phyloP scores from a whole-genome alignment of 2,888 invertebrate species.

The Pomacea canaliculata region DNA sequence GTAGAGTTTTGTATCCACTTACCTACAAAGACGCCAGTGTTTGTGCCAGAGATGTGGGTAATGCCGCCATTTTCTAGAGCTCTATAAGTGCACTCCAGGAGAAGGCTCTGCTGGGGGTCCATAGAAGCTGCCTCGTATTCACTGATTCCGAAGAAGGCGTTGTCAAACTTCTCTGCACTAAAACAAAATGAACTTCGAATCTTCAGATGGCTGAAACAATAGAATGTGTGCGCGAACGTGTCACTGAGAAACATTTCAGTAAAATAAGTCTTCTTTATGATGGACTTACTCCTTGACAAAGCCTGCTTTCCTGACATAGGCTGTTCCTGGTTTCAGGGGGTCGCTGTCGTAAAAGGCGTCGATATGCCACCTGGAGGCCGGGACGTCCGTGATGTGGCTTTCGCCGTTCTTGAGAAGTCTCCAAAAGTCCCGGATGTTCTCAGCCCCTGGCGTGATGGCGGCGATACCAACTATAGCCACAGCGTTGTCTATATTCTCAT shows the following conservation, averaged over 20 bases:
- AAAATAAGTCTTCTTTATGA: no score
- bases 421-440: constrained; percentile 53
- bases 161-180: constrained; percentile 48
- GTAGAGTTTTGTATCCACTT: no score
- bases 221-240: no score
- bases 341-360: constrained; percentile 44
- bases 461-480: constrained; percentile 36
- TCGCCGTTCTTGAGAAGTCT: constrained; percentile 49
- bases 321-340: constrained; percentile 41
- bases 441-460: constrained; percentile 51
- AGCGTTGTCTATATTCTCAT: not conserved
- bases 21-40: constrained; percentile 34
- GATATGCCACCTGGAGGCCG: constrained; percentile 46
- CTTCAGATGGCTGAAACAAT: no score
- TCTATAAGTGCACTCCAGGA: constrained; percentile 45
- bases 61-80: constrained; percentile 35
- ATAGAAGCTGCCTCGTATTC: constrained; percentile 44
- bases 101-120: constrained; percentile 51
- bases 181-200: not conserved
- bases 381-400: constrained; percentile 50
- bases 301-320: constrained; percentile 44
- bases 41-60: constrained; percentile 25
- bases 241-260: no score
- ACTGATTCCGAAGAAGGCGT: constrained; percentile 45
- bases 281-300: constrained; percentile 41